Conservation (phyloP, 2,888 invertebrate species). For the Xestia sexstrigata region DNA sequence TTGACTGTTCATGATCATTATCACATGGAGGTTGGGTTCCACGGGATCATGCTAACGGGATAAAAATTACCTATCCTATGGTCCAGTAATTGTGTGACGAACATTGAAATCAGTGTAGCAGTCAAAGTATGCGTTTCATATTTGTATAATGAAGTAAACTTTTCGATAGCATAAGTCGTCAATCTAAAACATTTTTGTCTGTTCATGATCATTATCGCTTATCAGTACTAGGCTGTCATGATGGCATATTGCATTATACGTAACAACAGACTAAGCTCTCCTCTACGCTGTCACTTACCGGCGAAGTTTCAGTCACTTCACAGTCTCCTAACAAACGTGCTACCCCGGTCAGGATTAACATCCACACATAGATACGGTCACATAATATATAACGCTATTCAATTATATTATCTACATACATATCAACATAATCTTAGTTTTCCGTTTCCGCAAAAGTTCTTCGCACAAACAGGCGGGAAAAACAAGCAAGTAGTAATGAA, state of each 20-base stretch:
- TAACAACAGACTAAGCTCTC: neutral
- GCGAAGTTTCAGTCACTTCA: constrained; percentile 21
- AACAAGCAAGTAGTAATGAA: constrained; percentile 84
- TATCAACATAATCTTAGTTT: constrained; percentile 58
- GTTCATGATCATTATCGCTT: neutral
- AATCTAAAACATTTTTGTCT: neutral
- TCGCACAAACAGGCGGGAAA: constrained; percentile 73
- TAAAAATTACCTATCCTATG: neutral
- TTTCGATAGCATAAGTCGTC: neutral
- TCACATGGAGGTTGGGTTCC: neutral
- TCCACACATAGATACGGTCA: constrained; percentile 31
- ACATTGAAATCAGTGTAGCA: neutral
- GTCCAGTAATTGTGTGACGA: neutral
- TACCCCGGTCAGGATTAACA: constrained; percentile 36
- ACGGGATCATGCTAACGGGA: neutral
- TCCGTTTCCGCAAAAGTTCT: constrained; percentile 67
- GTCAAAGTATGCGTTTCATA: neutral
- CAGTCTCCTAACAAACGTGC: constrained; percentile 19
- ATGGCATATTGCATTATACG: neutral
- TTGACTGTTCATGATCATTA: too few relatives aligned
- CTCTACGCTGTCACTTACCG: neutral
- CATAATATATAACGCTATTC: constrained; percentile 52
- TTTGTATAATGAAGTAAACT: neutral
- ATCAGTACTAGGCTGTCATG: neutral
- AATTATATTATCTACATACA: constrained; percentile 65